Evolutionary conservation across 1,140 invertebrate genomes (phyloP).

Genomic region (Drosophila saltans): DNA sequence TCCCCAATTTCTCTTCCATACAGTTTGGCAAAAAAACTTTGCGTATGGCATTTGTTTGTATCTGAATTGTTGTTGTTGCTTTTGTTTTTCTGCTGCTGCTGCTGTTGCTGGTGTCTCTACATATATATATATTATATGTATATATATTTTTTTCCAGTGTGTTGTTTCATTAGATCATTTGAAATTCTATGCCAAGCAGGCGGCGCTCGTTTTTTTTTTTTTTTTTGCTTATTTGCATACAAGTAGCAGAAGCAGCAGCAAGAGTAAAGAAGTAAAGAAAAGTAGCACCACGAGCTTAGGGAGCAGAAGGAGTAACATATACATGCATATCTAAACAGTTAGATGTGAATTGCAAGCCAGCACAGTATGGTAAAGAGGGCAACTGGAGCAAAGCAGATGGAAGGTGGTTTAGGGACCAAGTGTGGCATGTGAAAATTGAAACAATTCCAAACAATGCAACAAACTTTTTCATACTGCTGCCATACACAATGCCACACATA

Average conservation of each 20-base stretch:
- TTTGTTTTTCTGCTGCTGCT: slow-evolving; percentile 21
- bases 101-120: slow-evolving; percentile 34
- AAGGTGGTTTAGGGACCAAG: slow-evolving; percentile 16
- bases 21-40: slow-evolving; percentile 5
- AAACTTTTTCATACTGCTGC: slow-evolving; percentile 38
- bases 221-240: slow-evolving; percentile 61
- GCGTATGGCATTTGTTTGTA: slow-evolving; percentile 43
- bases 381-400: slow-evolving; percentile 13
- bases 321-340: slow-evolving; percentile 56
- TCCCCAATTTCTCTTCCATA: neutral
- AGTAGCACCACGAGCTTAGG: neutral
- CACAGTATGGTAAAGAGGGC: neutral
- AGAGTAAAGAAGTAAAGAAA: neutral
- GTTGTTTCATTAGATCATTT: slow-evolving; percentile 74
- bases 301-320: slow-evolving; percentile 27
- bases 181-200: slow-evolving; percentile 72
- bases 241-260: slow-evolving; percentile 9
- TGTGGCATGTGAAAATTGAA: slow-evolving; percentile 58
- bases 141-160: neutral
- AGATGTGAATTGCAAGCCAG: slow-evolving; percentile 4
- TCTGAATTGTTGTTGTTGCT: slow-evolving; percentile 7
- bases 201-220: slow-evolving; percentile 33
- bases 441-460: slow-evolving; percentile 62
- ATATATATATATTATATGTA: neutral
- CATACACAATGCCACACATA: neutral